Evolutionary conservation across 2,113 vertebrate species (phyloP).

Genomic region (Mormyrus lacerda): DNA sequence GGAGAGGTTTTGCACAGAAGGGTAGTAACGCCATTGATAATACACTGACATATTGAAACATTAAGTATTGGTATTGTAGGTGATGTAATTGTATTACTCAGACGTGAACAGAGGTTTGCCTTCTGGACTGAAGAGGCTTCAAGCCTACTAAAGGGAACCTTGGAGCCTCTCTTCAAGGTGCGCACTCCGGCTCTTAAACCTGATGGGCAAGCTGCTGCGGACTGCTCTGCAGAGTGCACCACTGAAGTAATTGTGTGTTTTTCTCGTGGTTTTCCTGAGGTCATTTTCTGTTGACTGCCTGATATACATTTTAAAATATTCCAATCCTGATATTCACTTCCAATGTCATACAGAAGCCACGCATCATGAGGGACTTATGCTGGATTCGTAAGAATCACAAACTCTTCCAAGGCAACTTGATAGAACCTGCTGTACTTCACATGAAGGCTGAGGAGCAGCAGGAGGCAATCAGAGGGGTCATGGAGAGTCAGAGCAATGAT

Average conservation of each 20-base stretch:
- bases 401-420: neutral
- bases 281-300: neutral
- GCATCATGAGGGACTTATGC: neutral
- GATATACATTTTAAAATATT: neutral
- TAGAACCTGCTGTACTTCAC: neutral
- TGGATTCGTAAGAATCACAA: neutral
- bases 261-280: neutral
- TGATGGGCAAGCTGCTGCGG: neutral
- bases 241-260: neutral
- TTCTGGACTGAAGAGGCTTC: neutral
- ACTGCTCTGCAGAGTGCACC: neutral
- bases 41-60: neutral
- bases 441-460: neutral
- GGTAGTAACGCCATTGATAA: neutral
- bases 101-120: neutral
- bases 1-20: neutral
- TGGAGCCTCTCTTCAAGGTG: neutral
- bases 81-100: too few relatives aligned
- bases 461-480: neutral
- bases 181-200: neutral
- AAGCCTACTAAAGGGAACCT: neutral
- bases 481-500: neutral
- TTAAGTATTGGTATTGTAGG: neutral
- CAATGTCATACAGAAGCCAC: neutral
- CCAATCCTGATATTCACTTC: neutral